phyloP scores from a whole-genome alignment of 2,888 invertebrate species.

The Poecilus cupreus region DNA sequence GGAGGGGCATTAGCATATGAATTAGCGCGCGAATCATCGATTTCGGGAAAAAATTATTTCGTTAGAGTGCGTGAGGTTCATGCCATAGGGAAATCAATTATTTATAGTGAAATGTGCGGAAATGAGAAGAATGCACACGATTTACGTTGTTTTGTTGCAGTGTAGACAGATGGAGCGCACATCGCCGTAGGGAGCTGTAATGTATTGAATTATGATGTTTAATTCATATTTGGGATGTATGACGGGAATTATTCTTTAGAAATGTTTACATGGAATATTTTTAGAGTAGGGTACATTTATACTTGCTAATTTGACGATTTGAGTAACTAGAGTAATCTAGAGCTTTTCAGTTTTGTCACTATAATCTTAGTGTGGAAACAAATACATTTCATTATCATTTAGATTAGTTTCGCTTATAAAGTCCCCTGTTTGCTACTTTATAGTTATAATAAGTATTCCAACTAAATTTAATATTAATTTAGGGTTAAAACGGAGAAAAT shows the following conservation, averaged over 20 bases:
- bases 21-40: slow-evolving; percentile 51
- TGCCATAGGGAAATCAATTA: slow-evolving; percentile 52
- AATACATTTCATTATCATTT: too few relatives aligned
- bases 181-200: neutral
- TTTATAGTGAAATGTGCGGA: slow-evolving; percentile 41
- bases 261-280: neutral
- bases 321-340: neutral
- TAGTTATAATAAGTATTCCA: neutral
- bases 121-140: slow-evolving; percentile 28
- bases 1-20: slow-evolving; percentile 36
- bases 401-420: too few relatives aligned
- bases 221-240: slow-evolving; percentile 4
- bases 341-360: too few relatives aligned
- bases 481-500: slow-evolving; percentile 4
- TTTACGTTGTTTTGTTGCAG: slow-evolving; percentile 22
- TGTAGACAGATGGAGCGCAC: slow-evolving; percentile 12
- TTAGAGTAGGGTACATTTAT: neutral
- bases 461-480: neutral
- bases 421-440: neutral
- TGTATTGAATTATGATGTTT: slow-evolving; percentile 27
- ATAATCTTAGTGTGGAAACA: too few relatives aligned
- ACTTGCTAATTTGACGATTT: neutral
- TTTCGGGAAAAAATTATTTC: slow-evolving; percentile 43
- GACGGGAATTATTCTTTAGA: slow-evolving; percentile 29
- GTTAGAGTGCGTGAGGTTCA: neutral